phyloP scores from a whole-genome alignment of 2,888 invertebrate species.

The Microdon myrmicae region DNA sequence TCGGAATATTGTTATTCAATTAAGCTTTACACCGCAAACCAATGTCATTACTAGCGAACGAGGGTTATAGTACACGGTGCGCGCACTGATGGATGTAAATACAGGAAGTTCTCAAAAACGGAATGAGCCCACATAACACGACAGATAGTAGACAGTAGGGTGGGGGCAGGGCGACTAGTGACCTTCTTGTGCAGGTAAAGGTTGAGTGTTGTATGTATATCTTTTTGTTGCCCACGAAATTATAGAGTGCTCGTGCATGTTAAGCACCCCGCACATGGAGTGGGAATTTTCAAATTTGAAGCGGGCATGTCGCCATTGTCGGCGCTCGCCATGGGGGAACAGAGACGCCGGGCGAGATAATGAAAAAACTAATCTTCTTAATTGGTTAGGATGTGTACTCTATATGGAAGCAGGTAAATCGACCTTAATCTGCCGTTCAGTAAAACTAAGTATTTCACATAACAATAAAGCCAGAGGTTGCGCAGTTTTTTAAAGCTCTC shows the following conservation, averaged over 20 bases:
- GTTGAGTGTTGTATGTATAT: conserved; percentile 18
- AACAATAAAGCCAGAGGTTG: too few relatives aligned
- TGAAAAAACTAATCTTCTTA: conserved; percentile 45
- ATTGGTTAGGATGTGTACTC: conserved; percentile 32
- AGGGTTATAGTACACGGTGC: conserved; percentile 7
- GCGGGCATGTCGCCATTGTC: conserved; percentile 18
- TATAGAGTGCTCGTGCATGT: conserved; percentile 25
- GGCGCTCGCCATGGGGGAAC: conserved; percentile 22
- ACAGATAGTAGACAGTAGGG: not conserved
- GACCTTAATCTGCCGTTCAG: too few relatives aligned
- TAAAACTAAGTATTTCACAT: too few relatives aligned
- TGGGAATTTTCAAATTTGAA: conserved; percentile 24
- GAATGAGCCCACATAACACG: conserved; percentile 35
- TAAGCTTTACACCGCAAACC: conserved; percentile 7
- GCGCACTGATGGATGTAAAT: conserved; percentile 29
- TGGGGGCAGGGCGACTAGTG: conserved; percentile 26
- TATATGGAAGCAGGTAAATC: too few relatives aligned
- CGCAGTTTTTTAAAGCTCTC: too few relatives aligned
- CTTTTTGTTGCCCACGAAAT: not conserved
- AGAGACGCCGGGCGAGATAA: conserved; percentile 13
- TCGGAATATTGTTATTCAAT: too few relatives aligned
- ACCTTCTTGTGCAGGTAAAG: conserved; percentile 43
- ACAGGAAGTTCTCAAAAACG: conserved; percentile 45
- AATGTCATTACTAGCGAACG: conserved; percentile 4
- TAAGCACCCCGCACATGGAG: conserved; percentile 39